These are phyloP conservation scores for Galago senegalensis DNA, from an alignment of 2,797 vertebrate species.

Conservation along the genomic window DNA sequence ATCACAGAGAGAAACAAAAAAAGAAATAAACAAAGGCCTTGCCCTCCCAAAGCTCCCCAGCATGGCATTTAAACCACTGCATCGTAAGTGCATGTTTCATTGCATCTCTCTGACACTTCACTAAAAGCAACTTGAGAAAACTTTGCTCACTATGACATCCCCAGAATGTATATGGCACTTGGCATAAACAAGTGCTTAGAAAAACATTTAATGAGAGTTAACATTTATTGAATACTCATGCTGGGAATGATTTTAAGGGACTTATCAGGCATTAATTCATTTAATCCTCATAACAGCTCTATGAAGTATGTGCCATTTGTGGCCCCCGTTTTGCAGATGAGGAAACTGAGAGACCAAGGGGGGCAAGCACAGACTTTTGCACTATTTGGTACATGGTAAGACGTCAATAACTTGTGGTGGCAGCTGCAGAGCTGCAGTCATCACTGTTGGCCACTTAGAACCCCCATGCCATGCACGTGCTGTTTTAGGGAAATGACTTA, in stretches of 20 bases:
- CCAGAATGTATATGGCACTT: neutral
- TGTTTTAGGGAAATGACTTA: neutral
- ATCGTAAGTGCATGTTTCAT: neutral
- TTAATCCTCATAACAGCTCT: neutral
- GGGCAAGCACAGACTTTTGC: neutral
- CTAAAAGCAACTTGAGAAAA: neutral
- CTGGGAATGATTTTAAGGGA: neutral
- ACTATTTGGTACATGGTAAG: neutral
- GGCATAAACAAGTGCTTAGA: neutral
- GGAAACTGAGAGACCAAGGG: neutral
- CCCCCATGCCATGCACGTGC: rapidly evolving
- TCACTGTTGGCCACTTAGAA: neutral
- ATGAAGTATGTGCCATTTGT: neutral
- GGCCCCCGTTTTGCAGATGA: neutral
- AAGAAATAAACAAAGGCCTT: neutral
- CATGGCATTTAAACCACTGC: neutral
- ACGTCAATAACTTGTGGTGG: neutral
- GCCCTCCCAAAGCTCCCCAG: neutral
- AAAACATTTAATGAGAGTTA: conserved; percentile 14
- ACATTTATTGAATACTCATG: neutral
- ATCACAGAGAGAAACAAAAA: neutral
- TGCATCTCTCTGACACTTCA: neutral
- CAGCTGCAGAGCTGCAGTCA: neutral
- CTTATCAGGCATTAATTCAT: neutral
- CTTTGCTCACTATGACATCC: neutral